A percentile compares a stretch with the other conserved stretches of the same genome.
phyloP scores from a whole-genome alignment of 2,888 invertebrate species.

The Alloplasta piceator region DNA sequence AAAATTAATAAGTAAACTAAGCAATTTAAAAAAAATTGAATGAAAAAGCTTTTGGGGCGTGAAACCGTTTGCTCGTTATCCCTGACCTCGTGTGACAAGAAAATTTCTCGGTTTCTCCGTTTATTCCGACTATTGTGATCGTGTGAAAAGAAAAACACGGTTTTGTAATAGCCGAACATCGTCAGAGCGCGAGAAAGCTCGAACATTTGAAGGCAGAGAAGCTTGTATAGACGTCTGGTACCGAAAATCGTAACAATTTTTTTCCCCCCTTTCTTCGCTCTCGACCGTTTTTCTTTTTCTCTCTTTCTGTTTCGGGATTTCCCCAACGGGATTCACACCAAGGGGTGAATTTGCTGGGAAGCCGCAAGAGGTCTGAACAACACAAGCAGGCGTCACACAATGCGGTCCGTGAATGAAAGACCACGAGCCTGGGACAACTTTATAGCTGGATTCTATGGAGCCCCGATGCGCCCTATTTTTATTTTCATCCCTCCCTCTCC shows the following conservation, averaged over 20 bases:
- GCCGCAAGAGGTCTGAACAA: constrained; percentile 6
- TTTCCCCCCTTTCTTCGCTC: neutral
- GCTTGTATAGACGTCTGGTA: constrained; percentile 32
- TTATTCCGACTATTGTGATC: constrained; percentile 7
- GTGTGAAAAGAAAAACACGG: constrained; percentile 15
- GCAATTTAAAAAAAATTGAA: neutral
- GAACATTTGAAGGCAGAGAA: constrained; percentile 40
- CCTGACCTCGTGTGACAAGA: constrained; percentile 5
- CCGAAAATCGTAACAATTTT: constrained; percentile 38
- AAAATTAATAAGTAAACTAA: neutral
- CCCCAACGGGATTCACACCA: constrained; percentile 41
- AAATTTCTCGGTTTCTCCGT: constrained; percentile 20
- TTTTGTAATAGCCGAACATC: neutral
- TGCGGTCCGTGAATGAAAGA: constrained; percentile 35
- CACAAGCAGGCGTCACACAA: constrained; percentile 22
- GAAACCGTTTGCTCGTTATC: constrained; percentile 30
- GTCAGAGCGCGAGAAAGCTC: constrained; percentile 17
- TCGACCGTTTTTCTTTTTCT: constrained; percentile 12
- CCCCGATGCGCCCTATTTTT: constrained; percentile 1
- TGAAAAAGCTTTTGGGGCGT: constrained; percentile 13
- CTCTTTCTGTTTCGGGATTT: constrained; percentile 21
- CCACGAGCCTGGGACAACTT: constrained; percentile 15
- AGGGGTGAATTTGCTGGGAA: constrained; percentile 1
- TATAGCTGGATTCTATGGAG: constrained; percentile 31
- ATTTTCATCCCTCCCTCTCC: constrained; percentile 4